These are phyloP conservation scores for Stenoptilia bipunctidactyla DNA, from an alignment of 2,888 invertebrate species.

Conservation along the genomic window DNA sequence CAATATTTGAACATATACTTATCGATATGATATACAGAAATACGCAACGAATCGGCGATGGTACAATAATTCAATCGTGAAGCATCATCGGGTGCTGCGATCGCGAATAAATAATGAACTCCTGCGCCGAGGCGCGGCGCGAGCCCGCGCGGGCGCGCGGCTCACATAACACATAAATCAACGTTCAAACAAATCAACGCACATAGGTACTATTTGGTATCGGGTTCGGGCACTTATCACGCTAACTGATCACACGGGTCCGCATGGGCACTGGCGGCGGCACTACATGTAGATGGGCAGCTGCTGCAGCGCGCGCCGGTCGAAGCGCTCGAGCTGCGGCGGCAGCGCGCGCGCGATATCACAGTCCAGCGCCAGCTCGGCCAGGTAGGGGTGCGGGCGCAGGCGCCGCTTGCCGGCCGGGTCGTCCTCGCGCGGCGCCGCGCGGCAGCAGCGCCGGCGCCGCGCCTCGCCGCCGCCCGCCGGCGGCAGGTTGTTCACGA, in stretches of 20 bases:
- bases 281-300: constrained; percentile 66
- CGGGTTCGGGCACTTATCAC: constrained; percentile 49
- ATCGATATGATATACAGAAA: constrained; percentile 69
- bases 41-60: constrained; percentile 62
- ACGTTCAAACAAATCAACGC: constrained; percentile 59
- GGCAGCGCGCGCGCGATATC: constrained; percentile 56
- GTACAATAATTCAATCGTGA: constrained; percentile 53
- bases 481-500: constrained; percentile 85
- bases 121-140: too few relatives aligned
- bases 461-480: constrained; percentile 53
- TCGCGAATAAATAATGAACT: constrained; percentile 63
- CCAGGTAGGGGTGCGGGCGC: constrained; percentile 31
- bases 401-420: constrained; percentile 24
- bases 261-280: constrained; percentile 36
- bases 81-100: constrained; percentile 53
- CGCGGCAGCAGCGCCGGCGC: constrained; percentile 18
- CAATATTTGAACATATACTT: constrained; percentile 69
- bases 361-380: constrained; percentile 41
- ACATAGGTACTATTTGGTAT: constrained; percentile 64
- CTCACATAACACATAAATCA: constrained; percentile 52
- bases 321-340: constrained; percentile 59
- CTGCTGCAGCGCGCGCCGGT: constrained; percentile 65
- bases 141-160: constrained; percentile 20
- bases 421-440: constrained; percentile 19
- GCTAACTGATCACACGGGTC: constrained; percentile 54